These are phyloP conservation scores for Hippocampus barbouri DNA, from an alignment of 2,113 vertebrate genomes.

Conservation along the genomic window DNA sequence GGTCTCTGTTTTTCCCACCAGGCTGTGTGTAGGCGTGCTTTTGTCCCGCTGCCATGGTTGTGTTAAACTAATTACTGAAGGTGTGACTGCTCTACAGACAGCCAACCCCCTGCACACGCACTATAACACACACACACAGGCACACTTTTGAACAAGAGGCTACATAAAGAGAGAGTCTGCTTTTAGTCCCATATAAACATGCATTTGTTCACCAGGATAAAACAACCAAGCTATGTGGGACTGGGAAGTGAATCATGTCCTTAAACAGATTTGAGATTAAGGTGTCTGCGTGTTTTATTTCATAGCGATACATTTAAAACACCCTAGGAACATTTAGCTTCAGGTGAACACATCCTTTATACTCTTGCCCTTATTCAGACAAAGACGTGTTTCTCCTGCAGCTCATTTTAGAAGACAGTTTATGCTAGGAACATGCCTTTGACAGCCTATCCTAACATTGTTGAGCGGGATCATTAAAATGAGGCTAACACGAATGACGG, in stretches of 20 bases:
- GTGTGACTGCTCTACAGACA: conserved; percentile 69
- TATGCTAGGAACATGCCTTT: background rate
- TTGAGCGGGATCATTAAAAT: background rate
- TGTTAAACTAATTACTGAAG: conserved; percentile 73
- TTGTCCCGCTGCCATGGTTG: conserved; percentile 47
- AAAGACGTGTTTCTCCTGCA: background rate
- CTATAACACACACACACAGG: conserved; percentile 44
- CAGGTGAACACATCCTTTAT: background rate
- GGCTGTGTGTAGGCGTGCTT: conserved; percentile 35
- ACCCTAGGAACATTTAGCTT: background rate
- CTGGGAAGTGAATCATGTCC: background rate
- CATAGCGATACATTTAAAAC: background rate
- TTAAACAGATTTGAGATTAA: background rate
- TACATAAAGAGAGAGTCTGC: background rate
- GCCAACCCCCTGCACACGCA: conserved; percentile 68
- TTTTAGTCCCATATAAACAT: conserved; percentile 15
- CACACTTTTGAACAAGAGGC: background rate
- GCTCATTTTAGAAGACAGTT: background rate
- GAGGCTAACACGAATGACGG: background rate
- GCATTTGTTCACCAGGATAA: background rate
- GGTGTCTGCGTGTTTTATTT: background rate
- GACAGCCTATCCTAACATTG: background rate
- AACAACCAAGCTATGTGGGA: conserved; percentile 5
- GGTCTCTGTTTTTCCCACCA: conserved; percentile 46
- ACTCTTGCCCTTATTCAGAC: background rate